Evolutionary conservation across 2,888 invertebrate species (phyloP).

Genomic region (Temnothorax unifasciatus): DNA sequence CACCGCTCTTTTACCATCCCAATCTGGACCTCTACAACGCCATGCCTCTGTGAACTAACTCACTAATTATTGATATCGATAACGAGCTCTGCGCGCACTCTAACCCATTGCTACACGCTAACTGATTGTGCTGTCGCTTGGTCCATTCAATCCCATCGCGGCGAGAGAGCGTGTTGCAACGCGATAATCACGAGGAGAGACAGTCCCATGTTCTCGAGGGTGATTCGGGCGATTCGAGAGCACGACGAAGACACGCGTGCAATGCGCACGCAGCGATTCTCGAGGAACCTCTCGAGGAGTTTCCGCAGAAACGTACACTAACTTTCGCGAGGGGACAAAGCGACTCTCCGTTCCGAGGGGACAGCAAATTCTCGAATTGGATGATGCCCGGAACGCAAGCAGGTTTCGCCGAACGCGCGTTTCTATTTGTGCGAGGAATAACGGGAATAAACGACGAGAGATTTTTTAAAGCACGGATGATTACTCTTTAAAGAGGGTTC

Average conservation of each 20-base stretch:
- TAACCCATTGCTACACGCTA: conserved; percentile 81
- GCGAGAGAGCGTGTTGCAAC: conserved; percentile 34
- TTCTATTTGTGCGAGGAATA: background rate
- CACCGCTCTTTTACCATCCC: conserved; percentile 87
- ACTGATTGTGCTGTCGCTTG: conserved; percentile 68
- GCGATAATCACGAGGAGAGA: conserved; percentile 16
- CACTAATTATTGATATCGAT: conserved; percentile 59
- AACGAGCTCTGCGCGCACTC: conserved; percentile 81
- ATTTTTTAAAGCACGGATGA: conserved; percentile 1
- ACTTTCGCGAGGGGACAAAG: background rate
- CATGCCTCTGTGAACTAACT: conserved; percentile 87
- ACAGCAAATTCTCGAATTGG: background rate
- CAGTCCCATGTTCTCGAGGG: background rate
- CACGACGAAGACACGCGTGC: background rate
- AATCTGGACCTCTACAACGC: conserved; percentile 86
- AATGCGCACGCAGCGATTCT: background rate
- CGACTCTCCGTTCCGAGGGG: background rate
- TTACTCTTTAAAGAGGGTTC: conserved; percentile 19
- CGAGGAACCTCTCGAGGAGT: conserved; percentile 3
- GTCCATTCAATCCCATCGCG: conserved; percentile 54
- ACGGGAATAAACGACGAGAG: background rate
- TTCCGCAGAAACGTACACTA: background rate
- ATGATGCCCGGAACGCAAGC: conserved; percentile 23
- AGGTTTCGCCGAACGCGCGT: conserved; percentile 8
- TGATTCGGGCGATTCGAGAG: conserved; percentile 12